A percentile compares a stretch with the other conserved stretches of the same genome.
Conservation (phyloP, 2,797 vertebrate species). For the Lacerta agilis region DNA sequence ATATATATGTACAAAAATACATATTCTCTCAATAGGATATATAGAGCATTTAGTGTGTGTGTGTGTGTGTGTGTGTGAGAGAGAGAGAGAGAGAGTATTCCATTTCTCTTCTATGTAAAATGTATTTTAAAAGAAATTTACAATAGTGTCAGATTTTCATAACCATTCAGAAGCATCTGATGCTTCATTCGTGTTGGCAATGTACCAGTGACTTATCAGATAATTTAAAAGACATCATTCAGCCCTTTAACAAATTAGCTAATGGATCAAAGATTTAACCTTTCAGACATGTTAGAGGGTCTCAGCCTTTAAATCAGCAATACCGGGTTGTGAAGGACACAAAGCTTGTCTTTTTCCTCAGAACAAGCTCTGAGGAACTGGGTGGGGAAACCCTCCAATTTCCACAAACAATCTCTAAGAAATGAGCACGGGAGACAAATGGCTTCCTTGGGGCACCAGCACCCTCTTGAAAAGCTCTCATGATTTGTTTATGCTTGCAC, state of each 20-base stretch:
- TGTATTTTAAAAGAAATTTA: background rate
- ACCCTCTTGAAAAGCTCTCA: constrained; percentile 67
- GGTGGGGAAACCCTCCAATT: constrained; percentile 46
- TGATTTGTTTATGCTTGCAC: constrained; percentile 61
- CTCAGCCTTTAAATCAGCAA: background rate
- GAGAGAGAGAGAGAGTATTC: no score
- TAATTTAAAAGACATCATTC: background rate
- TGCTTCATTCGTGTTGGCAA: background rate
- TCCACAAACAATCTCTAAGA: constrained; percentile 69
- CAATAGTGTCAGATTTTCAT: background rate
- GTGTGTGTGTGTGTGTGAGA: no score
- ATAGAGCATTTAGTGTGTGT: background rate
- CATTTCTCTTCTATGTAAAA: no score
- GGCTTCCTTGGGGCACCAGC: constrained; percentile 62
- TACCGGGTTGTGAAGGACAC: background rate
- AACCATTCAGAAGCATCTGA: background rate
- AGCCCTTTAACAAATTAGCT: background rate
- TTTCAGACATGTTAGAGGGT: background rate
- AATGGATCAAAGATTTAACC: background rate
- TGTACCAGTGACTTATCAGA: background rate
- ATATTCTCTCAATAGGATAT: background rate
- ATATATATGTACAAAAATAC: background rate
- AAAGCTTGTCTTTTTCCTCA: constrained; percentile 23
- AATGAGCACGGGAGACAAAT: constrained; percentile 67
- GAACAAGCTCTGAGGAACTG: constrained; percentile 54